Evolutionary conservation across 2,888 invertebrate species (phyloP).

Genomic region (Tenthredo livida): DNA sequence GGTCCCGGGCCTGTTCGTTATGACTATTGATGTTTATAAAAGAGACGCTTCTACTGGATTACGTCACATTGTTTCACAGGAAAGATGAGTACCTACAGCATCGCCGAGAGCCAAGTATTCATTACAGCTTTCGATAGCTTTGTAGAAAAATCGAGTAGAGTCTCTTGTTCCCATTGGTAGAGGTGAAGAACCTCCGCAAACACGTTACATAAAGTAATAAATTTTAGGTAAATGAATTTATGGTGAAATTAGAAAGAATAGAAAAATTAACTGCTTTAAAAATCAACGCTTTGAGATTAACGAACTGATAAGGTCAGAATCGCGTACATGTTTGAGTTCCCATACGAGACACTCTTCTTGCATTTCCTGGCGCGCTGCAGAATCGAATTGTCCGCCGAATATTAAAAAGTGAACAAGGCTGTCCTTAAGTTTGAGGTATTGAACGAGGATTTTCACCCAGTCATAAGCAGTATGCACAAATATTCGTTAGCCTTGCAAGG

Average conservation of each 20-base stretch:
- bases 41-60: conserved; percentile 11
- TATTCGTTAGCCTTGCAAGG: not conserved
- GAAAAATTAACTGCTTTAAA: not conserved
- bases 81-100: conserved; percentile 2
- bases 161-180: not conserved
- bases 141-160: not conserved
- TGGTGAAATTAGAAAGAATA: not conserved
- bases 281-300: not conserved
- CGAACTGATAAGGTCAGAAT: not conserved
- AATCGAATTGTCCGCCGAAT: conserved; percentile 20
- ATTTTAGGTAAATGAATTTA: not conserved
- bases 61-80: not conserved
- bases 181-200: not conserved
- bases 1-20: not conserved
- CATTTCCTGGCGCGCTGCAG: conserved; percentile 11
- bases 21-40: conserved; percentile 5
- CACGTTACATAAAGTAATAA: not conserved
- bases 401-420: conserved; percentile 35
- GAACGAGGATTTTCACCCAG: conserved; percentile 1
- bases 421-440: conserved; percentile 8
- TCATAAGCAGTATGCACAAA: not conserved
- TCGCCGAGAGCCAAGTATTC: conserved; percentile 4
- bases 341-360: not conserved
- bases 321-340: not conserved
- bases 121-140: not conserved